phyloP scores from a whole-genome alignment of 2,113 vertebrate species.

The Ranitomeya imitator region DNA sequence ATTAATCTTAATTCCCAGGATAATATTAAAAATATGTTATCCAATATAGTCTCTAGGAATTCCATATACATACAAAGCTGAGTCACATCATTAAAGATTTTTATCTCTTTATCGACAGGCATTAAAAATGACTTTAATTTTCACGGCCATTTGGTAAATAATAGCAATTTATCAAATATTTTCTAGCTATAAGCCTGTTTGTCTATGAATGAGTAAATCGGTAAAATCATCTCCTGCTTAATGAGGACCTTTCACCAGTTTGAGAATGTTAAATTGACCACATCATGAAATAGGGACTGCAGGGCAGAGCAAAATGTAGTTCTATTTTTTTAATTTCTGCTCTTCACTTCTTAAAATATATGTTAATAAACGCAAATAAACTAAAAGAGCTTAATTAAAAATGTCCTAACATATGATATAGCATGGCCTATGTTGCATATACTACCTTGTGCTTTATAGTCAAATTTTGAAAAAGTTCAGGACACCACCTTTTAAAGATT shows the following conservation, averaged over 20 bases:
- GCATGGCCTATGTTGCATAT: background rate
- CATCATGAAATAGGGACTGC: too few relatives aligned
- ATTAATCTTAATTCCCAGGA: conserved; percentile 30
- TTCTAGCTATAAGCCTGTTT: conserved; percentile 9
- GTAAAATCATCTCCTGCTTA: background rate
- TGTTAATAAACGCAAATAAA: background rate
- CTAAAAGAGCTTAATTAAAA: too few relatives aligned
- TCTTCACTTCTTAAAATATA: background rate
- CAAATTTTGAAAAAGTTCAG: too few relatives aligned
- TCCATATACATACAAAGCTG: conserved; percentile 22
- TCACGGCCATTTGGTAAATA: conserved; percentile 39
- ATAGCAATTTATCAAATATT: conserved; percentile 35
- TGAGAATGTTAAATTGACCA: too few relatives aligned
- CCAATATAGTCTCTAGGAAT: conserved; percentile 17
- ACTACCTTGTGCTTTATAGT: background rate
- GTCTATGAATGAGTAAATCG: conserved; percentile 6
- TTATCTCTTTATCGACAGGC: conserved; percentile 35
- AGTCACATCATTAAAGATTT: conserved; percentile 42
- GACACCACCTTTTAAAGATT: too few relatives aligned
- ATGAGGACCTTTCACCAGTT: too few relatives aligned
- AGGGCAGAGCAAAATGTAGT: too few relatives aligned
- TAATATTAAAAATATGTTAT: conserved; percentile 42
- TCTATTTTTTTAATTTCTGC: too few relatives aligned
- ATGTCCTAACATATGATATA: background rate
- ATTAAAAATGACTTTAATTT: conserved; percentile 47